Percentiles rank a stretch among this genome's conserved stretches.
These are phyloP conservation scores for Epirrita christyi DNA, from an alignment of 2,888 invertebrate genomes.

Conservation along the genomic window DNA sequence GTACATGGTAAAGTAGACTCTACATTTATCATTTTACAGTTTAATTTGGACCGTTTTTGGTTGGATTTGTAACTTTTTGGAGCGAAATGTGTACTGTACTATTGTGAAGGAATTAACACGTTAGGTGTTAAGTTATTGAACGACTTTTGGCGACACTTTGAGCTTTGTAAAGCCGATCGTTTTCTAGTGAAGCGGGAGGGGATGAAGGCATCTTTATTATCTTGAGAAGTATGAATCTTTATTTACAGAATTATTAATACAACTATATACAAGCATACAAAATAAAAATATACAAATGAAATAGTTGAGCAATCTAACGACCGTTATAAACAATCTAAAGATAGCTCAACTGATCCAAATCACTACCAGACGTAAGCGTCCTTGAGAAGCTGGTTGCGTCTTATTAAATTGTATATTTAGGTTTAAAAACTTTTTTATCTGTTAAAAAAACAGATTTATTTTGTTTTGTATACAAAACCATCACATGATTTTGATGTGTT, in stretches of 20 bases:
- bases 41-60: background rate
- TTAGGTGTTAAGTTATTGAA: constrained; percentile 62
- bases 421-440: constrained; percentile 21
- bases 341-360: too few relatives aligned
- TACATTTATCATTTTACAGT: background rate
- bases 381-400: too few relatives aligned
- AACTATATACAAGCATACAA: too few relatives aligned
- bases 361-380: too few relatives aligned
- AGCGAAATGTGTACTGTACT: background rate
- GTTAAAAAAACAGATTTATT: background rate
- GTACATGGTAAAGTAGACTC: constrained; percentile 9
- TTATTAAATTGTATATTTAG: constrained; percentile 1
- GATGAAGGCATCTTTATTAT: constrained; percentile 42
- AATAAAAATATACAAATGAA: too few relatives aligned
- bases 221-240: too few relatives aligned
- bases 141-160: constrained; percentile 45
- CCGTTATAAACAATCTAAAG: too few relatives aligned
- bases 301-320: too few relatives aligned
- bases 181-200: constrained; percentile 35
- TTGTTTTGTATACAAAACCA: too few relatives aligned
- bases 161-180: constrained; percentile 47
- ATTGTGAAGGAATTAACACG: constrained; percentile 55
- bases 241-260: too few relatives aligned
- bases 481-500: background rate
- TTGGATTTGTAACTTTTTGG: constrained; percentile 5